Evolutionary conservation across 2,113 vertebrate genomes (phyloP).

Genomic region (Tinamus guttatus): DNA sequence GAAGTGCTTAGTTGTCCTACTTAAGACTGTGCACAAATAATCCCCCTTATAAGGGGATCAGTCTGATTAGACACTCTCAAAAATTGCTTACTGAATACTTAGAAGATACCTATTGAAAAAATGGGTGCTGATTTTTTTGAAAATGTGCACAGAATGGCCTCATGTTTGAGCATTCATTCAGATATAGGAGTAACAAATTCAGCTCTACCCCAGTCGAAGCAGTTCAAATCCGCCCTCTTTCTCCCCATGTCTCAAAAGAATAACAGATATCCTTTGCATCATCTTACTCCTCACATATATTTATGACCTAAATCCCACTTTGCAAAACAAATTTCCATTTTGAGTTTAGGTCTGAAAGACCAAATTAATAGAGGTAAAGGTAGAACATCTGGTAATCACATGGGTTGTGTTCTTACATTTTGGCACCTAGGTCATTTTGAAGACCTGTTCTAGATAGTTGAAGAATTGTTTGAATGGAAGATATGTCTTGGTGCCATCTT

Average conservation of each 20-base stretch:
- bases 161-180: rapidly evolving
- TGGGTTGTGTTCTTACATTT: background rate
- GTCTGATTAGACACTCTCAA: background rate
- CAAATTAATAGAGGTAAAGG: background rate
- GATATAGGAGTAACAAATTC: background rate
- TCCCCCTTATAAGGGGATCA: background rate
- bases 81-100: background rate
- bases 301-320: background rate
- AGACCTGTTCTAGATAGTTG: background rate
- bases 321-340: background rate
- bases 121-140: background rate
- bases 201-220: background rate
- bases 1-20: background rate
- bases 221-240: background rate
- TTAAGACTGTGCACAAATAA: background rate
- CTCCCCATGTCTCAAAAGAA: background rate
- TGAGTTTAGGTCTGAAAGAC: background rate
- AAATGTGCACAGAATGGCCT: background rate
- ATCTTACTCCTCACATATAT: background rate
- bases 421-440: background rate
- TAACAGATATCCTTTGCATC: background rate
- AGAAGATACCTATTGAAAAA: background rate
- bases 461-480: background rate
- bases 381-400: background rate
- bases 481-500: background rate